Evolutionary conservation across 2,113 vertebrate species (phyloP), one percentile per base, ranked within the genome.

Genomic region (Daubentonia madagascariensis): DNA sequence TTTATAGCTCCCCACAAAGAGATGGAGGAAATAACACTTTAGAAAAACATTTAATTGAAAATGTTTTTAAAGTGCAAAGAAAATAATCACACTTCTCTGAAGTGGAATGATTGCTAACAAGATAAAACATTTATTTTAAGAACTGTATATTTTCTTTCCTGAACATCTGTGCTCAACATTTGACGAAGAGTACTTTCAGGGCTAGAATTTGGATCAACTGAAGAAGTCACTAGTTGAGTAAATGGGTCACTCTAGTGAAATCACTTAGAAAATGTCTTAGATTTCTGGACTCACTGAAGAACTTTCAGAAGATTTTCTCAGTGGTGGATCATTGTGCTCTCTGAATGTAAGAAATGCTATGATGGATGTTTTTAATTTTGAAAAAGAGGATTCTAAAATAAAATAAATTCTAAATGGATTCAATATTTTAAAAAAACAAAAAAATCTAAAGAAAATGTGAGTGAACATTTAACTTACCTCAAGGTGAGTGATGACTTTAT

Each of bases 71-170:
- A 90, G 32, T 79, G 61, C 28, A 59, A 8, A 95, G n/a, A 85
- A 72, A 90, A 73, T 61, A 89, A 50, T 94, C 91, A 87, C 54
- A 92, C 50, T 18, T 96, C 59, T 96, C 25, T 52, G 63, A 90
- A 92, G 18, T 59, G 23, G 9, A 90, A 87, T 65, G 57, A 94
- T 45, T 92, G 30, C 50, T 94, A 95, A 84, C 63, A 48, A 25
- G 8, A 65, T 54, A 93, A 89, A 93, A 91, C 40, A 96, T 80
- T 89, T 97, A 97, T 96, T 97, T 97, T 97, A 90, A 94, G 54
- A 96, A 94, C 18, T n/a, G 61, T 59, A 6, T 96, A 23, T 76
- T 94, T 96, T 32, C 13, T 92, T 79, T 91, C 25, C 12, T 95
- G 23, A 35, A 84, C 75, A 92, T 80, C 30, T 87, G 70, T 70